phyloP scores from a whole-genome alignment of 2,797 vertebrate genomes.

The Pseudochromis fuscus region DNA sequence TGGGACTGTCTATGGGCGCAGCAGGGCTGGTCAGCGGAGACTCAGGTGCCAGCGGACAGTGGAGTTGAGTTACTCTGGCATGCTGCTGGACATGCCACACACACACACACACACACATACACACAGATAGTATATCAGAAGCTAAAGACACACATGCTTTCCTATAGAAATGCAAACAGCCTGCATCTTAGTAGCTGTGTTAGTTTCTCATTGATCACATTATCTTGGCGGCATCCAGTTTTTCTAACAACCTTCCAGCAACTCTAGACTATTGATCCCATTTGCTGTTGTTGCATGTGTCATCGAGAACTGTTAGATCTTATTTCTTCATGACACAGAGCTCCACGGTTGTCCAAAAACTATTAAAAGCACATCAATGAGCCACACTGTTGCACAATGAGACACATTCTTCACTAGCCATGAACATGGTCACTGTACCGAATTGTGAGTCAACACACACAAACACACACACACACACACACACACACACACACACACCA shows the following conservation, averaged over 20 bases:
- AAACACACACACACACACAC: too few species aligned
- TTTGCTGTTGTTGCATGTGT: conserved; percentile 3
- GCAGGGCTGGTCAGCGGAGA: conserved; percentile 49
- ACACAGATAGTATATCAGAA: conserved; percentile 15
- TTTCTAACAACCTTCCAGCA: neutral
- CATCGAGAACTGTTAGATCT: conserved; percentile 20
- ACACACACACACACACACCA: conserved; percentile 13
- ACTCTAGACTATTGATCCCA: conserved; percentile 4
- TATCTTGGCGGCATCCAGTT: neutral
- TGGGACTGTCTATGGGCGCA: conserved; percentile 50
- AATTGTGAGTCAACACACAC: conserved; percentile 32
- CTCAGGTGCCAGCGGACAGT: conserved; percentile 63
- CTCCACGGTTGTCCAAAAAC: conserved; percentile 38
- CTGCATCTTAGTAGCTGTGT: too few species aligned
- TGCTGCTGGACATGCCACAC: conserved; percentile 34
- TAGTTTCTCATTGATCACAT: too few species aligned
- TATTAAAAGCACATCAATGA: conserved; percentile 41
- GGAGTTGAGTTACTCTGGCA: conserved; percentile 45
- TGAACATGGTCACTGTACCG: conserved; percentile 5
- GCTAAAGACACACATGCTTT: conserved; percentile 15
- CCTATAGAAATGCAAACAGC: too few species aligned
- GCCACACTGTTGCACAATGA: conserved; percentile 21
- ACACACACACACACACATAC: conserved; percentile 20
- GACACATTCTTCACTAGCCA: conserved; percentile 26
- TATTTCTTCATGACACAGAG: neutral